Conservation (phyloP, 1,140 invertebrate species). For the Pseudachorutes palmiensis region DNA sequence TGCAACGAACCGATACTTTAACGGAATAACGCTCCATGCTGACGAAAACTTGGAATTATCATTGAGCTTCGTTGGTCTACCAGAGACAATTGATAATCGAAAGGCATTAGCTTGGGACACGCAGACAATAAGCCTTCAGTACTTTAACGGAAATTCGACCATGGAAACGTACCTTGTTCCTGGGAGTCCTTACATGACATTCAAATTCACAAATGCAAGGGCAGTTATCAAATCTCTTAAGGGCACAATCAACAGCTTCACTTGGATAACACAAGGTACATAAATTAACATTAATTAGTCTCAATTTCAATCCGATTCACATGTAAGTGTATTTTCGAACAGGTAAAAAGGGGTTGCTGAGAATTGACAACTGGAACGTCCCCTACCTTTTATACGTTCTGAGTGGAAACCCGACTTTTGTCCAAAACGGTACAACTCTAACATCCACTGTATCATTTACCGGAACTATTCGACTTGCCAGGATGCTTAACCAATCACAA, state of each 20-base stretch:
- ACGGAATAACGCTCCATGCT: constrained; percentile 25
- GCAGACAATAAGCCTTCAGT: constrained; percentile 28
- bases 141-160: constrained; percentile 14
- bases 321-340: too few species aligned
- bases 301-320: too few species aligned
- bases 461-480: constrained; percentile 32
- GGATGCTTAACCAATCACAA: constrained; percentile 22
- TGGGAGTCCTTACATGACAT: constrained; percentile 27
- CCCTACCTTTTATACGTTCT: constrained; percentile 27
- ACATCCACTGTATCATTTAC: constrained; percentile 13
- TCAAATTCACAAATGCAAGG: constrained; percentile 15
- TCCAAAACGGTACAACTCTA: background rate
- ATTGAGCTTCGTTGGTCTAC: constrained; percentile 16
- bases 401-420: constrained; percentile 2
- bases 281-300: background rate
- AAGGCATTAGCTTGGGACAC: constrained; percentile 32
- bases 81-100: constrained; percentile 18
- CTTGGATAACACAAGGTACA: constrained; percentile 23
- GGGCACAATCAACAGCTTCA: constrained; percentile 7
- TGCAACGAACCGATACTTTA: constrained; percentile 20
- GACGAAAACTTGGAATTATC: constrained; percentile 17
- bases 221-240: constrained; percentile 9
- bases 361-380: constrained; percentile 1
- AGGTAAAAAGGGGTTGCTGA: background rate
- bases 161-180: constrained; percentile 19